Conservation (phyloP, 2,888 invertebrate genomes). For the Eudasyphora cyanicolor region DNA sequence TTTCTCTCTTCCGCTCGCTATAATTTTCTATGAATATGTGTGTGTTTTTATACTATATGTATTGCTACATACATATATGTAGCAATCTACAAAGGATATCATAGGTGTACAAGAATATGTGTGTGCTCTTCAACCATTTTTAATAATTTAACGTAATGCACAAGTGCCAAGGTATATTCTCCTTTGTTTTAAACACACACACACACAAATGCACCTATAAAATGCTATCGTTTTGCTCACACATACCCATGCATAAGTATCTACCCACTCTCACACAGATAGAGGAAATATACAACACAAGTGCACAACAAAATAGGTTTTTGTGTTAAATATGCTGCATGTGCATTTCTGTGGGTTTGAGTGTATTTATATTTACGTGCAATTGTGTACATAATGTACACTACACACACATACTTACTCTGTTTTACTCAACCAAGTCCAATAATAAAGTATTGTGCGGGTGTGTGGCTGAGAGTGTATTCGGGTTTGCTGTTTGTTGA, state of each 20-base stretch:
- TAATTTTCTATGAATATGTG: background rate
- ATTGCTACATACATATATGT: background rate
- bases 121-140: constrained; percentile 20
- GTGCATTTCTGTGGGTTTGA: background rate
- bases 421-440: background rate
- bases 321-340: constrained; percentile 37
- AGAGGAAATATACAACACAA: constrained; percentile 1
- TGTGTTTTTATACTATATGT: background rate
- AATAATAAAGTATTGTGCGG: background rate
- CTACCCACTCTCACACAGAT: background rate
- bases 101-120: constrained; percentile 11
- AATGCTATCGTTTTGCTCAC: background rate
- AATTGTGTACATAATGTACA: background rate
- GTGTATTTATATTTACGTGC: background rate
- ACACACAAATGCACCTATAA: background rate
- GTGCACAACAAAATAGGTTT: constrained; percentile 36
- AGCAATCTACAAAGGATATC: background rate
- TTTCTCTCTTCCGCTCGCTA: background rate
- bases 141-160: constrained; percentile 53
- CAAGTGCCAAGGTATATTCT: constrained; percentile 45
- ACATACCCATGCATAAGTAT: background rate
- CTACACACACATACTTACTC: background rate
- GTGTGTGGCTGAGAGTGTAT: constrained; percentile 1
- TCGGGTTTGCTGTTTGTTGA: constrained; percentile 24
- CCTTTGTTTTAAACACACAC: constrained; percentile 11